Base-by-base conservation (phyloP, 2,888 invertebrate genomes). In the Dione juno region DNA sequence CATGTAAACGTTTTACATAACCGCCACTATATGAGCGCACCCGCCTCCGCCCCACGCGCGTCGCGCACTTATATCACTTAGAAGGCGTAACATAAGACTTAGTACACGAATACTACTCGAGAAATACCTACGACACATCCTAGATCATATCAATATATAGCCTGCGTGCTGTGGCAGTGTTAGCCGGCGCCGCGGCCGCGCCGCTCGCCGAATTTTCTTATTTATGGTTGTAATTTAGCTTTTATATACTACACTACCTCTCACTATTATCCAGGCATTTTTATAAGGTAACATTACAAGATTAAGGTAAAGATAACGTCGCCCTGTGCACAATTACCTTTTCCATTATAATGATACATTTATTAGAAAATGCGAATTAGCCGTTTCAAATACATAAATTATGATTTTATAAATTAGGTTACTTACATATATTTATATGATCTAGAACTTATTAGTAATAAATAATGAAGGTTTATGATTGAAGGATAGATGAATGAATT, bases 91-190 rank as follows among this genome's bases (percentile, higher is more conserved):
- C 90, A 86, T 87, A 92, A 90, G 88, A 89, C 89, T 90, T 89
- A 90, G 87, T 88, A 92, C 87, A 92, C 89, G 88, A 92, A 87
- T 85, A 89, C 92, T 93, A 93, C 92, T 91, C 87, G 90, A 90
- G 88, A 90, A 92, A 92, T 92, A 92, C 84, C 92, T 92, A 92
- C 92, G 84, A 88, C 88, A 90, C 89, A 91, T 92, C 91, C 92
- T 92, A 93, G 92, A 93, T 92, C 92, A 93, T 93, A 93, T 93
- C 86, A 92, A 92, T 92, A 92, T 92, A 92, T 87, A 82, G 74
- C 84, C 86, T 85, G 86, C 87, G 82, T 84, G 82, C 82, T 83
- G 84, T 85, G 87, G 86, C 88, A 87, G 88, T 86, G 86, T 81
- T 77, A 77, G 82, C 79, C 80, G 81, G 81, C 83, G 83, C 76